Evolutionary conservation across 2,113 vertebrate species (phyloP).

Genomic region (Lampris incognitus): DNA sequence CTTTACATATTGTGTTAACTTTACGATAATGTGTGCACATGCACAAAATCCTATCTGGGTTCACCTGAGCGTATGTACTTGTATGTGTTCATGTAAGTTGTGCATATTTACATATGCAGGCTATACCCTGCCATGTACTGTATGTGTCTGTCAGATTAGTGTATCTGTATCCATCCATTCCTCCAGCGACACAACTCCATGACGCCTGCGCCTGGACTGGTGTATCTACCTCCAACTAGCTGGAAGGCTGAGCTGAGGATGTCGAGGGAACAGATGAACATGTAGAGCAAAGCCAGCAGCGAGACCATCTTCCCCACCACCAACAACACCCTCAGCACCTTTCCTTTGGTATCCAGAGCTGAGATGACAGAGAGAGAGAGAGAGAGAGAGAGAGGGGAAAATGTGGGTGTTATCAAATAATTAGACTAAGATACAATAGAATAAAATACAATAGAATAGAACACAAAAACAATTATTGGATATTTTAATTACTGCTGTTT

Average conservation of each 20-base stretch:
- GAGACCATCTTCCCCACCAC: slow-evolving; percentile 81
- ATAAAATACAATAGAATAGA: neutral
- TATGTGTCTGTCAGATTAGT: no score
- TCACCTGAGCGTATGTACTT: no score
- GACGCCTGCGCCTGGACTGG: neutral
- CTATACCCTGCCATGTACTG: no score
- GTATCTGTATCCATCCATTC: no score
- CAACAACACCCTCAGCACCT: slow-evolving; percentile 81
- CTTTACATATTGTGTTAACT: no score
- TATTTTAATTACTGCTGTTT: no score
- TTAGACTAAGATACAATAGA: neutral
- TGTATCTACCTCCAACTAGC: slow-evolving; percentile 90
- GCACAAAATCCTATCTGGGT: no score
- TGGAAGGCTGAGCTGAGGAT: slow-evolving; percentile 96
- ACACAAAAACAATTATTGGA: neutral
- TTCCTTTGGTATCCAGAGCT: slow-evolving; percentile 88
- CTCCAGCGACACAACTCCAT: neutral
- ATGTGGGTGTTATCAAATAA: no score
- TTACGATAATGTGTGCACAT: no score
- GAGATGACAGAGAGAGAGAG: slow-evolving; percentile 51
- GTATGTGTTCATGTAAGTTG: no score
- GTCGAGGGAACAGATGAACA: slow-evolving; percentile 95
- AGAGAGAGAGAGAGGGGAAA: neutral
- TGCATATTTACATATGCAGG: no score
- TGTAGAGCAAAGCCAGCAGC: slow-evolving; percentile 89